Evolutionary conservation across 2,797 vertebrate species (phyloP).

Genomic region (Lithobates sylvaticus): DNA sequence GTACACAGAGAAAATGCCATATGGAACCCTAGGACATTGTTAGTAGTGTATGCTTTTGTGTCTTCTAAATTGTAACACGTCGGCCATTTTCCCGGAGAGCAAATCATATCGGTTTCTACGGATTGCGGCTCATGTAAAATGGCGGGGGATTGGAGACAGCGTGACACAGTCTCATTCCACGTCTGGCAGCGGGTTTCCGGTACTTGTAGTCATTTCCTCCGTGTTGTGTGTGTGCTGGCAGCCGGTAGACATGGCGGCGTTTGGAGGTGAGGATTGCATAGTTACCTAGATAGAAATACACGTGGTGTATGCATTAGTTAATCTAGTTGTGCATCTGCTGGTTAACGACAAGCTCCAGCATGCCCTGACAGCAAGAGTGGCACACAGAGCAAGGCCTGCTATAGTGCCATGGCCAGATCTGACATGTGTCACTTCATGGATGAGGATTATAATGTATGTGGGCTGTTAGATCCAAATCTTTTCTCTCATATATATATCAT

Average conservation of each 20-base stretch:
- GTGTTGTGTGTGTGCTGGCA: slow-evolving; percentile 22
- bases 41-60: no score
- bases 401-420: no score
- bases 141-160: background rate
- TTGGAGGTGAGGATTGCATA: slow-evolving; percentile 73
- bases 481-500: no score
- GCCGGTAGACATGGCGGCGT: slow-evolving; percentile 78
- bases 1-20: no score
- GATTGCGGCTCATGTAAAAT: background rate
- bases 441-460: no score
- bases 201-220: slow-evolving; percentile 4
- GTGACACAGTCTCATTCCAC: no score
- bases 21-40: no score
- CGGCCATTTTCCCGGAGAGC: slow-evolving; percentile 23
- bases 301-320: background rate
- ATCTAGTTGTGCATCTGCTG: background rate
- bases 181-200: background rate
- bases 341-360: background rate
- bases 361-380: background rate
- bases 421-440: no score
- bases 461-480: no score
- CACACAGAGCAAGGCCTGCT: background rate
- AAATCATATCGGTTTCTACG: rapidly evolving
- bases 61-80: no score
- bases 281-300: no score